Conservation (phyloP, 1,140 invertebrate genomes). For the Trigoniulus corallinus region DNA sequence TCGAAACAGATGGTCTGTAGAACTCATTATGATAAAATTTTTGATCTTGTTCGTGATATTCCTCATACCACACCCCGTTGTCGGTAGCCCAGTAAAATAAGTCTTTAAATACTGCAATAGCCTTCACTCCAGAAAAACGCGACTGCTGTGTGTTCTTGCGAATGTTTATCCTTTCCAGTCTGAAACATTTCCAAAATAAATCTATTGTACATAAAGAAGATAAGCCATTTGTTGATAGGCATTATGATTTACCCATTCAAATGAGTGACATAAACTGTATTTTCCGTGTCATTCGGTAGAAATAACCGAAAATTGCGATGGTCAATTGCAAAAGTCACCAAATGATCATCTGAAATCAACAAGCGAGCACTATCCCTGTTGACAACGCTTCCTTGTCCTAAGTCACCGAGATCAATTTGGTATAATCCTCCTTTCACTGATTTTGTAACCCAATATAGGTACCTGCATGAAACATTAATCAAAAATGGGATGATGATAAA, state of each 20-base stretch:
- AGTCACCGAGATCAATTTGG: conserved; percentile 54
- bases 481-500: too few species aligned
- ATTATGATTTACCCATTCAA: conserved; percentile 46
- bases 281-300: conserved; percentile 45
- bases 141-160: conserved; percentile 52
- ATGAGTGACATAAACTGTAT: conserved; percentile 61
- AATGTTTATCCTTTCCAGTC: conserved; percentile 48
- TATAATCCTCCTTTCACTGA: conserved; percentile 47
- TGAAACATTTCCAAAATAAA: conserved; percentile 22
- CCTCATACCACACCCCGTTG: conserved; percentile 46
- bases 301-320: conserved; percentile 61
- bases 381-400: conserved; percentile 42
- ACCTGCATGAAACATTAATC: conserved; percentile 31
- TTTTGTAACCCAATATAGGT: conserved; percentile 58
- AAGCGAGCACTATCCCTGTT: conserved; percentile 31
- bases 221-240: background rate
- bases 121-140: conserved; percentile 56
- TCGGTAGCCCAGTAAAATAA: conserved; percentile 73
- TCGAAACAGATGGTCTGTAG: conserved; percentile 26
- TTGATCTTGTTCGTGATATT: conserved; percentile 34
- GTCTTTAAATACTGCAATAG: conserved; percentile 51
- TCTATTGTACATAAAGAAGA: conserved; percentile 4
- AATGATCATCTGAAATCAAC: conserved; percentile 38
- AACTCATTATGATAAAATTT: conserved; percentile 58
- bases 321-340: conserved; percentile 59